Percentiles rank a stretch among this genome's conserved stretches.
These are phyloP conservation scores for Ploceus nigricollis DNA, from an alignment of 2,113 vertebrate species.

Conservation along the genomic window DNA sequence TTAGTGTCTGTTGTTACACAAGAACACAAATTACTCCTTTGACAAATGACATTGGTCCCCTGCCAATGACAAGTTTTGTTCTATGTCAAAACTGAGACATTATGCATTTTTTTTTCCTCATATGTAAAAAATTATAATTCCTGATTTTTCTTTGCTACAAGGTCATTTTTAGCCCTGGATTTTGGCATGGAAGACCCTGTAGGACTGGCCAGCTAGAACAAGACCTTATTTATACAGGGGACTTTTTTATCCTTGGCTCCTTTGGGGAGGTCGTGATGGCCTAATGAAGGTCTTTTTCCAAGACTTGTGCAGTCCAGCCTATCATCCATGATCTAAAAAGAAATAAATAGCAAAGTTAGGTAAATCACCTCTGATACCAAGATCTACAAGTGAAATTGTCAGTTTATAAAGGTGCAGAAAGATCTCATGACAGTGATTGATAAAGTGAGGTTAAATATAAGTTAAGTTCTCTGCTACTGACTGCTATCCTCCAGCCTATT, in stretches of 20 bases:
- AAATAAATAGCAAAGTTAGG: background rate
- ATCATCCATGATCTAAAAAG: background rate
- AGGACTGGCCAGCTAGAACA: background rate
- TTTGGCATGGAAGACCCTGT: background rate
- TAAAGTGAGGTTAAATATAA: background rate
- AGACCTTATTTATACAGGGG: background rate
- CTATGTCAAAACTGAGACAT: background rate
- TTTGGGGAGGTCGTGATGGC: background rate
- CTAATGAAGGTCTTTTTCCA: background rate
- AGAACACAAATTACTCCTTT: background rate
- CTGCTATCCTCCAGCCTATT: background rate
- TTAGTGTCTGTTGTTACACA: conserved; percentile 11
- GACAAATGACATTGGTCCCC: background rate
- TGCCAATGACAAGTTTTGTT: conserved; percentile 5
- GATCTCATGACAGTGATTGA: background rate
- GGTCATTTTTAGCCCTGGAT: background rate
- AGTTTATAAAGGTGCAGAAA: background rate
- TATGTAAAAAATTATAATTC: background rate
- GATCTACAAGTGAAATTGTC: background rate
- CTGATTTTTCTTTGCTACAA: background rate
- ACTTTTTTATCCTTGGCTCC: background rate
- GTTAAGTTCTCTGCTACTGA: background rate
- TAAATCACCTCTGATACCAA: background rate
- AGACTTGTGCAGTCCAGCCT: background rate
- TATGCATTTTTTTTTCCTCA: background rate